These are phyloP conservation scores for Phenganax stokvisi DNA, from an alignment of 92 coral and sea anemone species.

Conservation along the genomic window DNA sequence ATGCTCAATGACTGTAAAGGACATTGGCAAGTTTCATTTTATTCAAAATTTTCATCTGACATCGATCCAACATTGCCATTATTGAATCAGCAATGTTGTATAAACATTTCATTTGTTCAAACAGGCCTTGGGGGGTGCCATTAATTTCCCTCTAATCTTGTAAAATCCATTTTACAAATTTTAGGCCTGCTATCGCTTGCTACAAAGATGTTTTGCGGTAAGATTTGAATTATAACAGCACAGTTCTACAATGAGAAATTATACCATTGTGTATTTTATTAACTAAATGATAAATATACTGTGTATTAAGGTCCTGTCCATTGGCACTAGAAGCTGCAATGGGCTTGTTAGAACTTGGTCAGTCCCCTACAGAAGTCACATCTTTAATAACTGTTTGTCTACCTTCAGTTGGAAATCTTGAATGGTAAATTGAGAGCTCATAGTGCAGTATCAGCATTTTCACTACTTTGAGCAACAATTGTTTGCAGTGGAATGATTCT, in stretches of 20 bases:
- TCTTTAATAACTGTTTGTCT: conserved; percentile 66
- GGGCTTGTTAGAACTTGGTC: conserved; percentile 81
- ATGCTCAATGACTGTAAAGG: neutral
- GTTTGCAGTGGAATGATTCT: no score
- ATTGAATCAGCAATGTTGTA: no score
- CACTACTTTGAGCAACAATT: no score
- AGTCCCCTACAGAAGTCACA: conserved; percentile 71
- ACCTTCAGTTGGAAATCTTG: conserved; percentile 54
- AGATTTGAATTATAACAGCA: neutral
- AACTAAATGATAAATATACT: neutral
- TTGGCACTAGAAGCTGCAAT: conserved; percentile 84
- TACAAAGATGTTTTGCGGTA: conserved; percentile 96
- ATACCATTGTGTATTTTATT: neutral
- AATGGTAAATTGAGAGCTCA: conserved; percentile 57
- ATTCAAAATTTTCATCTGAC: no score
- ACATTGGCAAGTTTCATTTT: neutral
- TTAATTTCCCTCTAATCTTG: no score
- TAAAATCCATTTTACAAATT: neutral
- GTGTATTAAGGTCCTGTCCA: conserved; percentile 63
- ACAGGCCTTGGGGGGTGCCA: no score
- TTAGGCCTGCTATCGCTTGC: conserved; percentile 92
- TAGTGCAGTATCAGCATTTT: neutral
- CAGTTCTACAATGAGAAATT: neutral
- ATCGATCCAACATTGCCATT: no score
- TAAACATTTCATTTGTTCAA: no score